Evolutionary conservation across 2,797 vertebrate genomes (phyloP), one percentile per base, ranked within the genome.

Genomic region (Enteromius fasciolatus): DNA sequence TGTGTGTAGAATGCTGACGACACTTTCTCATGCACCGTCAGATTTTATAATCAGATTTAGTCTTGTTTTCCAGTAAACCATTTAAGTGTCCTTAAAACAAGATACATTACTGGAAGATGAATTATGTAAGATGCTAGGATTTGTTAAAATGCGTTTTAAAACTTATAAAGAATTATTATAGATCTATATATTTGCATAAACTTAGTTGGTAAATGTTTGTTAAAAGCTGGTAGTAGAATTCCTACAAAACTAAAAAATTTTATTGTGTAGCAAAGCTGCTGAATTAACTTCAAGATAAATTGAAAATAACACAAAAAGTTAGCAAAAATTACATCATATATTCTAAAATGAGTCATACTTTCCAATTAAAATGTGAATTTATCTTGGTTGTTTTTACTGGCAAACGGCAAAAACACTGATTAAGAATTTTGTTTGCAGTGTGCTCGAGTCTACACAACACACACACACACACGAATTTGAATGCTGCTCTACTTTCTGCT

Each of bases 1-100:
- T 85, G 84, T 84, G n/a, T 90, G 84, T 89, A 85, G 76, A 44
- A 18, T 4, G 1, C 44, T 33, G 31, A n/a, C 1, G 7, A 44
- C 36, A n/a, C n/a, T 39, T 70, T 31, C 28, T 31, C 31, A 8
- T 52, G 46, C 28, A 52, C 46, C 8, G 12, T 31, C 44, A 48
- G 44, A 70, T 46, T 70, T 15, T 72, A 48, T 48, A 72, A 72
- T 28, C 25, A 25, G 5, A 50, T 73, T 52, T n/a, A 33, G 18
- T 54, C 5, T 74, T 15, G 50, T 57, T 54, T 74, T 23, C 11
- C 18, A 36, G 31, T 74, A 1, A 36, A 57, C 23, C 23, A 75
- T 54, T 57, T 23, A 57, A 28, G 41, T 20, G 6, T 73, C 25
- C 28, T 73, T 52, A 36, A 54, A 36, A 20, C 20, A 36, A 52